Evolutionary conservation across 1,140 invertebrate genomes (phyloP).

Genomic region (Listronotus oregonensis): DNA sequence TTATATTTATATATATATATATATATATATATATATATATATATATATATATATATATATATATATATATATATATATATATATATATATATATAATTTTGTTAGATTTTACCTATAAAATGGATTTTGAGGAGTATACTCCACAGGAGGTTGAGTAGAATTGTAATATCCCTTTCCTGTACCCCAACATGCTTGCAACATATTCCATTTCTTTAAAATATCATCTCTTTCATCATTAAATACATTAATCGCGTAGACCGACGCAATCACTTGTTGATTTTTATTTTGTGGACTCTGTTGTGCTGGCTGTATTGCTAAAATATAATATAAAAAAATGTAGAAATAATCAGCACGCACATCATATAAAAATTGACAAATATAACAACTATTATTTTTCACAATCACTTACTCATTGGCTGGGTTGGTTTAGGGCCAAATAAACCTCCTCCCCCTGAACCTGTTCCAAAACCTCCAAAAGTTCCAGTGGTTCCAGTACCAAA

Average conservation of each 20-base stretch:
- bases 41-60: no score
- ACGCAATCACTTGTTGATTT: slow-evolving; percentile 48
- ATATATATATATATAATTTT: no score
- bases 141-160: slow-evolving; percentile 72
- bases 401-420: neutral
- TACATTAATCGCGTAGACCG: slow-evolving; percentile 68
- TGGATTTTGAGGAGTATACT: slow-evolving; percentile 87
- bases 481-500: slow-evolving; percentile 15
- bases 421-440: slow-evolving; percentile 58
- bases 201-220: slow-evolving; percentile 91
- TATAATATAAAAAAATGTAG: neutral
- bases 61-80: no score
- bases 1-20: no score
- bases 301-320: slow-evolving; percentile 56
- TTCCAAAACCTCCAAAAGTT: slow-evolving; percentile 64
- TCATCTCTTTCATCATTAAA: slow-evolving; percentile 92
- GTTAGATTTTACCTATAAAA: slow-evolving; percentile 82
- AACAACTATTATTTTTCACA: no score
- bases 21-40: no score
- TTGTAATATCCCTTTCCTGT: slow-evolving; percentile 77
- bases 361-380: no score
- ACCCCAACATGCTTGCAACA: slow-evolving; percentile 93
- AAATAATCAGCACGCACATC: neutral
- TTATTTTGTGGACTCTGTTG: slow-evolving; percentile 61
- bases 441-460: slow-evolving; percentile 52